Evolutionary conservation across 2,113 vertebrate genomes (phyloP), one percentile per base, ranked within the genome.

Genomic region (Alosa alosa): DNA sequence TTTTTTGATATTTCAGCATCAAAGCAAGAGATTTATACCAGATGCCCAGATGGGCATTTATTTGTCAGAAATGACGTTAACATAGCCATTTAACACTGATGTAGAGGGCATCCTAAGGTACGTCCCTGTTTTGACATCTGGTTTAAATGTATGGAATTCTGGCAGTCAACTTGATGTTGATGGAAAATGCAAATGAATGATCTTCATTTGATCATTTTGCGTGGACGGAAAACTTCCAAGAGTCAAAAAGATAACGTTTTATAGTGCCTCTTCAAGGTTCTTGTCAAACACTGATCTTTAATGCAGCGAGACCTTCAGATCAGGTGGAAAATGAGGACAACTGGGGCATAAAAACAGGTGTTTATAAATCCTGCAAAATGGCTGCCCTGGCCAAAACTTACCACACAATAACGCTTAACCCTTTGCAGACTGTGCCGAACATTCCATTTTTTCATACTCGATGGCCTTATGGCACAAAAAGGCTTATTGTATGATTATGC

Each of bases 361-460:
- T 72, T 72, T 72, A 72, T 72, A 72, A 72, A 72, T 72, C 84
- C 64, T 17, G 36, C 15, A 39, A 39, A 39, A 78, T 17, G 25
- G 72, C 72, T 36, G 57, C 22, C 47, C n/a, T 45, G 45, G 52
- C 55, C 45, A 82, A 36, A 87, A 87, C 86, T 87, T 78, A 84
- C 86, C 49, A 75, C 82, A 15, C 82, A 81, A 88, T 85, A 41
- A 18, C 41, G 39, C 41, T 83, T 87, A n/a, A n/a, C n/a, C n/a
- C n/a, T n/a, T n/a, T n/a, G n/a, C n/a, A n/a, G n/a, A n/a, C n/a
- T n/a, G n/a, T n/a, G n/a, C n/a, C n/a, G n/a, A n/a, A n/a, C n/a
- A n/a, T n/a, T n/a, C n/a, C n/a, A n/a, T n/a, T n/a, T n/a, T n/a
- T n/a, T n/a, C n/a, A n/a, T n/a, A n/a, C n/a, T n/a, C n/a, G n/a